Evolutionary conservation across 2,888 invertebrate genomes (phyloP).

Genomic region (Rhagonycha lutea): DNA sequence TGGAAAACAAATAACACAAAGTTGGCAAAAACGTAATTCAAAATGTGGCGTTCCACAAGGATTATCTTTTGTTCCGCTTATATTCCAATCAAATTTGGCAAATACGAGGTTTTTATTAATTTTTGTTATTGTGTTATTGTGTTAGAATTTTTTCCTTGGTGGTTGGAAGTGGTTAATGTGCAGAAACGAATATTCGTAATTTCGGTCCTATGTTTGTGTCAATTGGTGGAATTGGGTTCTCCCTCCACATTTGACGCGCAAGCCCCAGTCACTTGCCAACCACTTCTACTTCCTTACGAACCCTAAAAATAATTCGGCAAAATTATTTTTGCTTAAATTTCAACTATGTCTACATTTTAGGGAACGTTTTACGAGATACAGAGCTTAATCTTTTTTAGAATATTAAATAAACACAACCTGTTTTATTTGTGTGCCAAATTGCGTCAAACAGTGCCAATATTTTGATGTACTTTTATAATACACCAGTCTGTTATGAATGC

Average conservation of each 20-base stretch:
- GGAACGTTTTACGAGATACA: background rate
- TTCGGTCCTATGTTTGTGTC: too few relatives aligned
- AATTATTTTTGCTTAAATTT: background rate
- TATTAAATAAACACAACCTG: background rate
- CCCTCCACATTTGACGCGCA: too few relatives aligned
- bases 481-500: background rate
- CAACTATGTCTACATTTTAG: background rate
- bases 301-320: background rate
- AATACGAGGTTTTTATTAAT: background rate
- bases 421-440: background rate
- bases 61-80: background rate
- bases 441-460: background rate
- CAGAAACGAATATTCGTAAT: too few relatives aligned
- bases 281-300: background rate
- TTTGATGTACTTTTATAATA: background rate
- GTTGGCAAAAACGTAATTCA: too few relatives aligned
- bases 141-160: too few relatives aligned
- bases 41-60: background rate
- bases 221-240: too few relatives aligned
- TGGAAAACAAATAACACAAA: too few relatives aligned
- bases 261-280: too few relatives aligned
- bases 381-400: background rate
- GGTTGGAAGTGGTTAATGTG: too few relatives aligned
- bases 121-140: background rate
- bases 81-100: background rate